phyloP scores from a whole-genome alignment of 1,140 invertebrate genomes.

The Watersipora subatra region DNA sequence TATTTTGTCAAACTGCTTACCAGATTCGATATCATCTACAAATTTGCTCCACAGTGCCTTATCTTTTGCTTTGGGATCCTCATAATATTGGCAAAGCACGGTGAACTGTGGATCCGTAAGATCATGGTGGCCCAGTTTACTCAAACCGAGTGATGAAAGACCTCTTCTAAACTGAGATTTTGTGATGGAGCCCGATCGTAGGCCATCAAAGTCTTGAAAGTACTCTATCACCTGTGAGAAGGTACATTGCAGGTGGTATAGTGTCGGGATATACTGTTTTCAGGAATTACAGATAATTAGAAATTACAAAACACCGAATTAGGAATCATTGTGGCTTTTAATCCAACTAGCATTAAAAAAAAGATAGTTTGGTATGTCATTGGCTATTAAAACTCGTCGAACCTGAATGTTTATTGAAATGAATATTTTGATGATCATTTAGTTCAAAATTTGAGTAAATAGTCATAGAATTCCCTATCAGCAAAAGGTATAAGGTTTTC shows the following conservation, averaged over 20 bases:
- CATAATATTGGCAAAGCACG: conserved; percentile 26
- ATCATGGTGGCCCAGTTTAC: conserved; percentile 32
- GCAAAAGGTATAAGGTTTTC: too few species aligned
- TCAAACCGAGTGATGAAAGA: conserved; percentile 29
- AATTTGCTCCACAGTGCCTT: conserved; percentile 34
- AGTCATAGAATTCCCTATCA: too few species aligned
- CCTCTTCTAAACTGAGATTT: conserved; percentile 33
- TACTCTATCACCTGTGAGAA: conserved; percentile 24
- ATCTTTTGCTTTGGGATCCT: conserved; percentile 23
- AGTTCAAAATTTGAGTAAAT: too few species aligned
- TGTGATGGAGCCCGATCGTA: conserved; percentile 32
- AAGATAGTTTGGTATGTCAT: too few species aligned
- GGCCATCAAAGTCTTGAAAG: conserved; percentile 36
- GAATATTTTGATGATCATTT: too few species aligned
- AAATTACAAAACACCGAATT: too few species aligned
- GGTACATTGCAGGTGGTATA: neutral
- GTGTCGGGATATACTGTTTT: neutral
- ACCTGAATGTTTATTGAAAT: too few species aligned
- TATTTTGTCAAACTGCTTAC: too few species aligned
- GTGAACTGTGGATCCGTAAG: conserved; percentile 30
- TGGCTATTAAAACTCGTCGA: too few species aligned
- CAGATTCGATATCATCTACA: conserved; percentile 33
- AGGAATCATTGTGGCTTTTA: too few species aligned
- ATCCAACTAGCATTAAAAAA: too few species aligned
- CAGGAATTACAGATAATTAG: too few species aligned